Evolutionary conservation across 2,113 vertebrate species (phyloP).

Genomic region (Indicator indicator): DNA sequence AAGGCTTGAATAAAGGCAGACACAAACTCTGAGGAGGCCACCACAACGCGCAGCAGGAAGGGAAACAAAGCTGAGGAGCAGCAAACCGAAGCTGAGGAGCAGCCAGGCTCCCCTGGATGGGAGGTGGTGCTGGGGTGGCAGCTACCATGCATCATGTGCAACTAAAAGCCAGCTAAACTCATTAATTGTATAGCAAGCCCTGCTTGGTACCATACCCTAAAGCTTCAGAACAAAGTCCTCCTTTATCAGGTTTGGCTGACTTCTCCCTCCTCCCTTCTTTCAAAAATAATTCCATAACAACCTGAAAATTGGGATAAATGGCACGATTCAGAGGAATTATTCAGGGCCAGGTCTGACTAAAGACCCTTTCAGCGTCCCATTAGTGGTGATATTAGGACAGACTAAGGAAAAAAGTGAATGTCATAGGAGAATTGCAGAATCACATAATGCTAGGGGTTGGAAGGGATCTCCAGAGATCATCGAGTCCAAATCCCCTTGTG

Average conservation of each 20-base stretch:
- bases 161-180: constrained; percentile 54
- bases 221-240: constrained; percentile 61
- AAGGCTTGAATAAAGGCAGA: constrained; percentile 40
- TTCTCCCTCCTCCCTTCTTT: neutral
- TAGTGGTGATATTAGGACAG: neutral
- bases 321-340: constrained; percentile 49
- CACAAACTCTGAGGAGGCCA: neutral
- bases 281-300: neutral
- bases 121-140: neutral
- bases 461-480: too few relatives aligned
- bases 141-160: constrained; percentile 27
- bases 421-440: neutral
- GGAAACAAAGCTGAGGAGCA: neutral
- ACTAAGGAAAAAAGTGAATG: neutral
- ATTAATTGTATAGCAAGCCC: constrained; percentile 59
- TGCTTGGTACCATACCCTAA: constrained; percentile 60
- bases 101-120: neutral
- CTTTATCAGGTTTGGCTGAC: constrained; percentile 46
- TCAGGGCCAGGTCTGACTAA: neutral
- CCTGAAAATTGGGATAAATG: constrained; percentile 42
- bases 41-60: rapidly evolving
- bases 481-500: too few relatives aligned
- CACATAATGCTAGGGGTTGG: too few relatives aligned
- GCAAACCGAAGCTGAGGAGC: neutral
- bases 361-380: neutral